Conservation (phyloP, 2,797 vertebrate genomes). For the Pipistrellus pygmaeus region DNA sequence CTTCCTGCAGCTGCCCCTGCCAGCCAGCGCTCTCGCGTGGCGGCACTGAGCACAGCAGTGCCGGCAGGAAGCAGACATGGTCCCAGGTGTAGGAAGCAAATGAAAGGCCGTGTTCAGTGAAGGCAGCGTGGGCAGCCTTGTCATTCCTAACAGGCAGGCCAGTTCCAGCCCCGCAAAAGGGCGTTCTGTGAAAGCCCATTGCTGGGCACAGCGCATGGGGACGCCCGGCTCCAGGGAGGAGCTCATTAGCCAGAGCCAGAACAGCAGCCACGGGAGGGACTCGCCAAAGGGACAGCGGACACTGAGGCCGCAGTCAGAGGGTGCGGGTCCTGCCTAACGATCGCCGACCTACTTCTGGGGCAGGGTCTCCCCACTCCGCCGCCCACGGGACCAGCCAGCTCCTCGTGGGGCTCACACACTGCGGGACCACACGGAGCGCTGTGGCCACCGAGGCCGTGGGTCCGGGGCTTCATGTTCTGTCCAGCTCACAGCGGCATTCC, state of each 20-base stretch:
- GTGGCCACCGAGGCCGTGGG: background rate
- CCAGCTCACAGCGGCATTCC: background rate
- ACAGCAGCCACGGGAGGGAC: background rate
- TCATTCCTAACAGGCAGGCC: background rate
- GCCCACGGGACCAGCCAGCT: background rate
- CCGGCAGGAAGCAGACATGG: too few species aligned
- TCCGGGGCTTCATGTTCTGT: background rate
- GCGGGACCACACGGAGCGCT: too few species aligned
- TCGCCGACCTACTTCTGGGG: slow-evolving; percentile 32
- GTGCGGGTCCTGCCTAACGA: background rate
- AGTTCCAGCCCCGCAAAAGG: background rate
- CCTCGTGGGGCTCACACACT: background rate
- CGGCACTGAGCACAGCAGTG: background rate
- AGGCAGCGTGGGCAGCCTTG: background rate
- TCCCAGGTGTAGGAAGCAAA: background rate
- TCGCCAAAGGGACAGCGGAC: slow-evolving; percentile 31
- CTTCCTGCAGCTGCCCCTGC: too few species aligned
- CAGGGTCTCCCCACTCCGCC: background rate
- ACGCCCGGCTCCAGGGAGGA: background rate
- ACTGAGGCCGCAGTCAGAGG: background rate
- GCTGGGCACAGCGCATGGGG: too few species aligned
- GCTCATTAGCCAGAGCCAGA: slow-evolving; percentile 51
- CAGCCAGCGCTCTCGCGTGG: background rate
- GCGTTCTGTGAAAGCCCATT: background rate
- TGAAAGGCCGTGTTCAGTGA: background rate